phyloP scores from a whole-genome alignment of 2,113 vertebrate genomes.

The Sigmodon hispidus region DNA sequence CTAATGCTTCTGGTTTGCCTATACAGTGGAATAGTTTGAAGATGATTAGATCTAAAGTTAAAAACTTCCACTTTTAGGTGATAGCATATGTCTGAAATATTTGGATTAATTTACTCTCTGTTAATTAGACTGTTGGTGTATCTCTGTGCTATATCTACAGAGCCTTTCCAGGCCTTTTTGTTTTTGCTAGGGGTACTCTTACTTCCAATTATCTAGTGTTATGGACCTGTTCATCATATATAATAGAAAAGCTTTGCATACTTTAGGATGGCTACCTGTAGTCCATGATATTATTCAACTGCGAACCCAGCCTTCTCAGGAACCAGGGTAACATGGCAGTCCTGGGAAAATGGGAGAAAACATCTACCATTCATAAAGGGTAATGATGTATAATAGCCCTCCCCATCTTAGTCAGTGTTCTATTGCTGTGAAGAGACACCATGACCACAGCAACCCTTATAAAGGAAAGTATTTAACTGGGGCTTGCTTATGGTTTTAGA shows the following conservation, averaged over 20 bases:
- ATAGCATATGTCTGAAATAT: background rate
- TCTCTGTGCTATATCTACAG: background rate
- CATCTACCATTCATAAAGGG: background rate
- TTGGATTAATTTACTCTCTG: background rate
- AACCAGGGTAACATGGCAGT: background rate
- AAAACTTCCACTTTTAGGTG: background rate
- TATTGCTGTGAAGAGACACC: background rate
- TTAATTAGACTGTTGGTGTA: background rate
- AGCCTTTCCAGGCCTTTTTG: background rate
- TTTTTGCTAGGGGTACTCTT: background rate
- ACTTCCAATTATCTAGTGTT: background rate
- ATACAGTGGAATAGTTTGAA: background rate
- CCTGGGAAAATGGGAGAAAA: slow-evolving; percentile 10
- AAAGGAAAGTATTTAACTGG: background rate
- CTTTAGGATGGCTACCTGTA: background rate
- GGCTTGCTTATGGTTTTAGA: background rate
- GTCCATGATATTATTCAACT: background rate
- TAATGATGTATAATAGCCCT: background rate
- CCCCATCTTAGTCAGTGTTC: background rate
- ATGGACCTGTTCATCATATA: background rate
- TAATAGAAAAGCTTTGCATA: background rate
- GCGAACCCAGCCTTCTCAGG: background rate
- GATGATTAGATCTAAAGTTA: background rate
- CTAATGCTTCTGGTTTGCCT: background rate
- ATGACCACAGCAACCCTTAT: background rate